These are phyloP conservation scores for Aleiodes sp. DNA, from an alignment of 1,140 invertebrate species.

Conservation along the genomic window DNA sequence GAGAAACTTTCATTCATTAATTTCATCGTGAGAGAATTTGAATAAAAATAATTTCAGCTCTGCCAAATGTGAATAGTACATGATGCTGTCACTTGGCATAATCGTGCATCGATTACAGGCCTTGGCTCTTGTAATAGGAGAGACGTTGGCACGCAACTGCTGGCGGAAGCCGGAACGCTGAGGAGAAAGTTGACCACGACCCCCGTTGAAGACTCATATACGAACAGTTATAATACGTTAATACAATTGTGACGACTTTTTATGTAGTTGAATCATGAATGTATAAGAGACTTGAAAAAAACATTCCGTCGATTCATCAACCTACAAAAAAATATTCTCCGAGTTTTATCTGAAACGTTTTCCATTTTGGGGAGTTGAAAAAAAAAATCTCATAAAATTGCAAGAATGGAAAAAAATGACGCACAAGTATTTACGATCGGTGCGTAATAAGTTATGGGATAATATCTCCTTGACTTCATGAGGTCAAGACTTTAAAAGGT, in stretches of 20 bases:
- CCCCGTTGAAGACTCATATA: slow-evolving; percentile 47
- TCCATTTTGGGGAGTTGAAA: neutral
- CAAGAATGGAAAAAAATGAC: neutral
- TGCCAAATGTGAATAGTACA: slow-evolving; percentile 2
- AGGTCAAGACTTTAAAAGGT: neutral
- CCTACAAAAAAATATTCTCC: too few relatives aligned
- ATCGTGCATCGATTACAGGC: slow-evolving; percentile 28
- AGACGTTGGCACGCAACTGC: slow-evolving; percentile 48
- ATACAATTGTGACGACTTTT: neutral
- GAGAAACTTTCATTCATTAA: too few relatives aligned
- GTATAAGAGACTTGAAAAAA: too few relatives aligned
- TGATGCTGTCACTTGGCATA: slow-evolving; percentile 33
- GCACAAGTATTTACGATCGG: neutral
- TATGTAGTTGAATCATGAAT: too few relatives aligned
- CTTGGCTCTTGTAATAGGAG: slow-evolving; percentile 40
- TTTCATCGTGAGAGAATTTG: neutral
- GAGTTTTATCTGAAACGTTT: too few relatives aligned
- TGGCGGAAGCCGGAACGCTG: slow-evolving; percentile 45
- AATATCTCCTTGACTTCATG: neutral
- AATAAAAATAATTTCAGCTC: slow-evolving; percentile 6
- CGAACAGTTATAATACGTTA: slow-evolving; percentile 21
- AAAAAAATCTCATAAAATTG: neutral
- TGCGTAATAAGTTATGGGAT: slow-evolving; percentile 13
- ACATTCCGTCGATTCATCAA: too few relatives aligned
- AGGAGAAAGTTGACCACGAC: slow-evolving; percentile 60